Base-by-base conservation (phyloP, 2,888 invertebrate species). In the Parthenolecanium corni region DNA sequence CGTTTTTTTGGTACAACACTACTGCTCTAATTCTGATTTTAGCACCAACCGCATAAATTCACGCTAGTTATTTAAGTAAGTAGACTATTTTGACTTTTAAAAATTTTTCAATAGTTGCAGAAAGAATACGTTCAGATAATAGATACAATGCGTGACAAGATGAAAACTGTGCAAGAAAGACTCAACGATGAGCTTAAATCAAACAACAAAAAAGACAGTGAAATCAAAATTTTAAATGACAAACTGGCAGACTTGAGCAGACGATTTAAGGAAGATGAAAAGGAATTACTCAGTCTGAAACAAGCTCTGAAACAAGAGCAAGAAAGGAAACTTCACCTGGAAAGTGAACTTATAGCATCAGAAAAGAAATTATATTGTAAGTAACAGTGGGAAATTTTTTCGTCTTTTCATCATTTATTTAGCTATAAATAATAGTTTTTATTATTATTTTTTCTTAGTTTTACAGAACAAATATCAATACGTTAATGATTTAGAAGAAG, bases 91-190 rank as follows among this genome's bases (percentile, higher is more conserved):
- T n/a, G n/a, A n/a, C n/a, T n/a, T n/a, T n/a, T n/a, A n/a, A n/a
- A n/a, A n/a, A n/a, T n/a, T n/a, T n/a, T n/a, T n/a, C n/a, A n/a
- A n/a, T n/a, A 58, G 58, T 16, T 58, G 12, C 46, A 58, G 49
- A 58, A 49, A 47, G 49, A 58, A 49, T 58, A 58, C 38, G 23
- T 47, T 4, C 31, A 58, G 14, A 24, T 49, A 23, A 58, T 58
- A 24, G 25, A 20, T 12, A 2, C 25, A 3, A 18, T 58, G 6
- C 31, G 36, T 6, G 38, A 47, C 2, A 58, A 58, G 38, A 20
- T 47, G 2, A 49, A 47, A 36, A 25, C 46, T 9, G 9, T 36
- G 14, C 47, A 49, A 49, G 38, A 58, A 9, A 46, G 49, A 16
- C 49, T 31, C 16, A 49, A 58, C 31, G 31, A 36, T 36, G 49